These are phyloP conservation scores for Eira barbara DNA, from an alignment of 2,113 vertebrate species.

Conservation along the genomic window DNA sequence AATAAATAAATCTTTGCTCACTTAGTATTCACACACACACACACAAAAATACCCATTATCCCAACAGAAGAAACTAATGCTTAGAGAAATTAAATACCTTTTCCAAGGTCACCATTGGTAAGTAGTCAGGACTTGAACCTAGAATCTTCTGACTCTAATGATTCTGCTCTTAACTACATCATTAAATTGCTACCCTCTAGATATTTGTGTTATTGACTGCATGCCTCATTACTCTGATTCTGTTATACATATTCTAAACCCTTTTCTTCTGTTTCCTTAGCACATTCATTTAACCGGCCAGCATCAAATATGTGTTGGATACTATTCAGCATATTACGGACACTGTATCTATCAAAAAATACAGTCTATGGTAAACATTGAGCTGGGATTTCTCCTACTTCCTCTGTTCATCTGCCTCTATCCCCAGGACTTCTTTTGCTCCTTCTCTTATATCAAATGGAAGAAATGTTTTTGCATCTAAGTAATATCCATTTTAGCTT, in stretches of 20 bases:
- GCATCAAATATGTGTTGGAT: neutral
- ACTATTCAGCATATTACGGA: neutral
- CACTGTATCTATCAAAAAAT: neutral
- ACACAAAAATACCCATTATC: neutral
- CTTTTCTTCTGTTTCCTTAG: neutral
- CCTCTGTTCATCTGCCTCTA: neutral
- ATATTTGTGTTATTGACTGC: neutral
- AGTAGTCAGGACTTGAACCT: neutral
- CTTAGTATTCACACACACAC: neutral
- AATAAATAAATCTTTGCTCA: neutral
- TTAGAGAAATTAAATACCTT: neutral
- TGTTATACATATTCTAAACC: neutral
- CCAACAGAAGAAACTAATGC: neutral
- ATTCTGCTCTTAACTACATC: neutral
- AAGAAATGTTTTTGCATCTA: neutral
- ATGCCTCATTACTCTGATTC: neutral
- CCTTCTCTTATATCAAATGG: neutral
- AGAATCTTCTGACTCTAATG: neutral
- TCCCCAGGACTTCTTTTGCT: neutral
- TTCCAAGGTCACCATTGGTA: neutral
- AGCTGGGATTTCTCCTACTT: neutral
- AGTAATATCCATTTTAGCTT: constrained; percentile 26
- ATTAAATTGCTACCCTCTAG: neutral
- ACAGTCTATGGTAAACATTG: neutral
- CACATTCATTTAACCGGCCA: neutral